Conservation (phyloP, 2,113 vertebrate species). For the Saccopteryx leptura region DNA sequence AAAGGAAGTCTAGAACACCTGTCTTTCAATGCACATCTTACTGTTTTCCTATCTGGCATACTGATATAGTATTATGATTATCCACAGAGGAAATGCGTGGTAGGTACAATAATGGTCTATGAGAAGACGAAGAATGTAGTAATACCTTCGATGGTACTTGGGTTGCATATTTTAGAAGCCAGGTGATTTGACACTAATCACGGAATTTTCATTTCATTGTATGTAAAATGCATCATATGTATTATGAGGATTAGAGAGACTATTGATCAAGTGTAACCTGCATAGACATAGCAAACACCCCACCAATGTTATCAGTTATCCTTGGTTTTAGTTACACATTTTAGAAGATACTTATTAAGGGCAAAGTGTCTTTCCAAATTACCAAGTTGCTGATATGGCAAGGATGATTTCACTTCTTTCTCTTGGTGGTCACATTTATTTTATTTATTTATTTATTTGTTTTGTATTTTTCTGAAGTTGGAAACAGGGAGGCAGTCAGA, state of each 20-base stretch:
- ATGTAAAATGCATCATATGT: not conserved
- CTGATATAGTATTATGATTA: not conserved
- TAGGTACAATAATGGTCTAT: not conserved
- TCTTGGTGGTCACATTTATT: not conserved
- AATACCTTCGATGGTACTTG: not conserved
- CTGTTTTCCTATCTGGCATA: not conserved
- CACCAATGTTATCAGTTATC: not conserved
- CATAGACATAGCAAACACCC: not conserved
- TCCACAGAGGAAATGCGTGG: not conserved
- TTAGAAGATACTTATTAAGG: not conserved
- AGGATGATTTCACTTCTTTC: slow-evolving; percentile 41
- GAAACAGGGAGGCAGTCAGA: no score
- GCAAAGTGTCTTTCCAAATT: not conserved
- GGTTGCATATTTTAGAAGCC: not conserved
- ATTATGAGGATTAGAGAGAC: not conserved
- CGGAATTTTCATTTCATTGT: not conserved
- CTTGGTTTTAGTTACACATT: not conserved
- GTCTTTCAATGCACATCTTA: not conserved
- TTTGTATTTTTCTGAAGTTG: no score
- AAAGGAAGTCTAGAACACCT: not conserved
- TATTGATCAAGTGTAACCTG: not conserved
- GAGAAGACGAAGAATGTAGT: not conserved
- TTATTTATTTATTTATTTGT: not conserved
- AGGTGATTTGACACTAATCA: not conserved
- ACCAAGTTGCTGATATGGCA: not conserved